Evolutionary conservation across 2,888 invertebrate species (phyloP), one percentile per base, ranked within the genome.

Genomic region (Phengaris arion): DNA sequence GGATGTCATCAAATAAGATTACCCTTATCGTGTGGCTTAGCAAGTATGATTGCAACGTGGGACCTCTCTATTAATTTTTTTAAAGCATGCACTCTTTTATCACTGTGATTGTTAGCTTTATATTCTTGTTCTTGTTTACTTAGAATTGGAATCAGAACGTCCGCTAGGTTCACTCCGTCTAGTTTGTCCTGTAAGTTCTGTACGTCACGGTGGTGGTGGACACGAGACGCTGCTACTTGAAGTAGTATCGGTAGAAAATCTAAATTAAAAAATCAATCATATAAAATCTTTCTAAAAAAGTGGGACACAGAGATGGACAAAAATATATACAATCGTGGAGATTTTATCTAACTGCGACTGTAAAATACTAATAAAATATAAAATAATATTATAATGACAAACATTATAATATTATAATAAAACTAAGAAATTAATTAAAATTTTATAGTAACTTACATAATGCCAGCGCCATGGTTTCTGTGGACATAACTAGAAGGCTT

Each of bases 91-190:
- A 64, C 15, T 2, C 15, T 35, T 45, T 64, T 12, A 64, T 64
- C 7, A 13, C 64, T 64, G 6, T 64, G 64, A 15, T 64, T 64
- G 64, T 45, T 35, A 64, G 64, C 64, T 45, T 64, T 64, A 6
- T 35, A 64, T 64, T 64, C 64, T 64, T 35, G 64, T 64, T 64
- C 64, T 45, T 64, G 64, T 64, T 64, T 64, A 10, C 64, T 64
- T 12, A 64, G 35, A 12, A 64, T 64, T 2, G 64, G 64, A 64
- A 64, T 45, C 12, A 64, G 35, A 13, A 64, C 10, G 6, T 64
- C 64, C 1, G 64, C 64, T 6, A 64, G 64, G 13, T 64, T 35
- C 12, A 12, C 35, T 45, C 35, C 64, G 12, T 35, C 64, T 3
- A 45, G 64, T 6, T 22, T 64, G 35, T 64, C 64, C 35, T 45